Conservation (phyloP, 2,113 vertebrate species). For the Phylloscopus whistleri region DNA sequence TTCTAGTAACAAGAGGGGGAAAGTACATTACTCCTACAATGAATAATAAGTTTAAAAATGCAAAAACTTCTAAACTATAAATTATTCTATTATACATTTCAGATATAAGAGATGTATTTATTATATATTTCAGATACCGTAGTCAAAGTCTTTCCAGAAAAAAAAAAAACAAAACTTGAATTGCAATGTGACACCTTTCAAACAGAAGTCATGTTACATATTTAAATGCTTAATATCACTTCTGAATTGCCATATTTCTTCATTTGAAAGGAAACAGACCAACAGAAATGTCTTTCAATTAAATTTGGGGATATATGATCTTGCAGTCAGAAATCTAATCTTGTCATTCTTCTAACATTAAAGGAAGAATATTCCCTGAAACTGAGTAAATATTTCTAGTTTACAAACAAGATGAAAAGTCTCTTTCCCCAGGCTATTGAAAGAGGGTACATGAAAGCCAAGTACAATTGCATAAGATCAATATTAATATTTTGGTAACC, state of each 20-base stretch:
- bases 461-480: constrained; percentile 21
- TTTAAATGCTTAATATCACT: not conserved
- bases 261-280: not conserved
- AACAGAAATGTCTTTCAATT: not conserved
- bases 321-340: not conserved
- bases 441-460: constrained; percentile 10
- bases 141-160: not conserved
- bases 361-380: not conserved
- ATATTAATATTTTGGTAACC: constrained; percentile 9
- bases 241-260: not conserved
- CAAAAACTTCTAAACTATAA: not conserved
- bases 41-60: not conserved
- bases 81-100: not conserved
- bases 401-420: constrained; percentile 40
- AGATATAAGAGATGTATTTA: not conserved
- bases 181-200: not conserved
- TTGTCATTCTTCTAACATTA: constrained; percentile 10
- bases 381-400: constrained; percentile 5
- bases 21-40: not conserved
- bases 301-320: not conserved
- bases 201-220: not conserved
- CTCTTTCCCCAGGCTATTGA: constrained; percentile 1
- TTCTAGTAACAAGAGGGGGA: not conserved
- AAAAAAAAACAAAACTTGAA: not conserved
- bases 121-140: not conserved